A percentile compares a stretch with the other conserved stretches of the same genome.
phyloP scores from a whole-genome alignment of 1,140 invertebrate genomes.

The Nilaparvata lugens region DNA sequence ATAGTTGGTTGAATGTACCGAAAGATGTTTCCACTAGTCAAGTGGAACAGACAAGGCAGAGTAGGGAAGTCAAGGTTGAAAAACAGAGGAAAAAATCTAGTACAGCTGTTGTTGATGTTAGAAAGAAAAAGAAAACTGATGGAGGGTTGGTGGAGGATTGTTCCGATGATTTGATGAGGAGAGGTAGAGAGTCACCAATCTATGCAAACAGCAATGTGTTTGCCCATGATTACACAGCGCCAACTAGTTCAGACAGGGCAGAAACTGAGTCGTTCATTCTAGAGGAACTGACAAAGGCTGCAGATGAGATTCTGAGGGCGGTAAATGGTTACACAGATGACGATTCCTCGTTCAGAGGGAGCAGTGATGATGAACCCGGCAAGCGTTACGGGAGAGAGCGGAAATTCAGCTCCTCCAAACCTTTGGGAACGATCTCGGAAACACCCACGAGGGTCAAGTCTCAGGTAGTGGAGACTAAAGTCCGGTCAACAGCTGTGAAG shows the following conservation, averaged over 20 bases:
- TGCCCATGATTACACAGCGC: background rate
- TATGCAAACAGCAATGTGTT: slow-evolving; percentile 14
- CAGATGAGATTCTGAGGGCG: slow-evolving; percentile 41
- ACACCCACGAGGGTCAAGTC: slow-evolving; percentile 24
- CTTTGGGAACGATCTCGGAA: slow-evolving; percentile 38
- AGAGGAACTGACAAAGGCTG: slow-evolving; percentile 42
- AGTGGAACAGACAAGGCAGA: slow-evolving; percentile 3
- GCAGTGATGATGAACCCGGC: slow-evolving; percentile 30
- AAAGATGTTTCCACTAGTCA: slow-evolving; percentile 12
- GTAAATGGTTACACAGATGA: slow-evolving; percentile 43
- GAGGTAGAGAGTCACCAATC: slow-evolving; percentile 13
- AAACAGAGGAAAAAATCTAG: background rate
- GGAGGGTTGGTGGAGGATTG: too few species aligned
- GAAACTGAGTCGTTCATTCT: slow-evolving; percentile 34
- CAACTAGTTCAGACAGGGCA: background rate
- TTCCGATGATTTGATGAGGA: background rate
- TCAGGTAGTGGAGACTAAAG: slow-evolving; percentile 12
- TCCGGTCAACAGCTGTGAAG: slow-evolving; percentile 21
- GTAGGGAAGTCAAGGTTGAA: background rate
- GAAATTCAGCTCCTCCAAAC: slow-evolving; percentile 3
- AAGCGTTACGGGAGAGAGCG: slow-evolving; percentile 6
- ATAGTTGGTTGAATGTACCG: slow-evolving; percentile 25
- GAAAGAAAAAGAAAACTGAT: background rate
- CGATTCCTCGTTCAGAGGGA: slow-evolving; percentile 29
- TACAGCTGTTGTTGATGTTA: background rate